Base-by-base conservation (phyloP, 2,113 vertebrate species). In the Thomomys bottae region DNA sequence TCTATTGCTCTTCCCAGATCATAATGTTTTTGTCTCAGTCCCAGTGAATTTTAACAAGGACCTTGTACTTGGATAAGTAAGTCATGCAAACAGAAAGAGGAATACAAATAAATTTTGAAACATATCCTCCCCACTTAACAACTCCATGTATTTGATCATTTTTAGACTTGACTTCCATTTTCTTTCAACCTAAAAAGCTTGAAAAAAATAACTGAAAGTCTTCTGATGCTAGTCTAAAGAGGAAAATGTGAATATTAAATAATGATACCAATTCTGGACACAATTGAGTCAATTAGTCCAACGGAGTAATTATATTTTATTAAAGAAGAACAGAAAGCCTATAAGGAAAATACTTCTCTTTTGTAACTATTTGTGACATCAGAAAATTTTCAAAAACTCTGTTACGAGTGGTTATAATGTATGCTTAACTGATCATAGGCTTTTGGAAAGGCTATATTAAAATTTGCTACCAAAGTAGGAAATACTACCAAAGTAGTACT, bases 161-260 rank as follows among this genome's bases (percentile, higher is more conserved):
- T 95, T 7, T 6, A 75, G 68, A 90, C 68, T 64, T 86, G 71
- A 88, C 24, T 88, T 94, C 70, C 20, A 75, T 30, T 15, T 81
- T n/a, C 2, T 36, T 90, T 84, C 54, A 88, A 32, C n/a, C n/a
- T 89, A 84, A 64, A 93, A 92, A 59, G 49, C 76, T 18, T 11
- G 40, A 20, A 84, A 38, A 38, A 75, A 61, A 32, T 54, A 28
- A 28, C 59, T 61, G 59, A 61, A 26, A 54, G 49, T 54, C 49
- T 94, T 92, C 63, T 89, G 57, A 79, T 79, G 45, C 23, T 78
- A 64, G 20, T 88, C 34, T 71, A 30, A 82, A 92, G 81, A 90
- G 26, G 28, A 12, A 84, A 71, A 18, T 88, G 92, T 88, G 57
- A 70, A 45, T 84, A 54, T 59, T 81, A 83, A 17, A 77, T 23